These are phyloP conservation scores for Cerastis rubricosa DNA, from an alignment of 2,888 invertebrate species.

Conservation along the genomic window DNA sequence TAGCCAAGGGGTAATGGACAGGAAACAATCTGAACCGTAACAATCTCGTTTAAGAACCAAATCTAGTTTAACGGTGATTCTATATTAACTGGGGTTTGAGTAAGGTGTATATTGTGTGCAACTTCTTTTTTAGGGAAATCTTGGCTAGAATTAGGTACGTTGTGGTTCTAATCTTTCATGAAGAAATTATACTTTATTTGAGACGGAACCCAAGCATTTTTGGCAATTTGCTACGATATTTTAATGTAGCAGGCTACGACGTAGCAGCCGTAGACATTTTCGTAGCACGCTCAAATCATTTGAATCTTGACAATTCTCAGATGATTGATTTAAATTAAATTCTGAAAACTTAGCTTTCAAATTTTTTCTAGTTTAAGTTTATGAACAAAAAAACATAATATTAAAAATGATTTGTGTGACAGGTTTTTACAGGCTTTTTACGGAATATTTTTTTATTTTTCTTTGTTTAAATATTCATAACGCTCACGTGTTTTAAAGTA, in stretches of 20 bases:
- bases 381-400: neutral
- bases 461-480: neutral
- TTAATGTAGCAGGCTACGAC: constrained; percentile 15
- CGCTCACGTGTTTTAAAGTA: neutral
- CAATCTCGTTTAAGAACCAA: constrained; percentile 66
- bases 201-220: neutral
- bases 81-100: constrained; percentile 15
- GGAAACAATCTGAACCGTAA: constrained; percentile 75
- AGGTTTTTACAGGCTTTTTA: neutral
- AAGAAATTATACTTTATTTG: neutral
- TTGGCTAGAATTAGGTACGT: neutral
- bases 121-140: neutral
- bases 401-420: neutral
- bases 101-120: constrained; percentile 8
- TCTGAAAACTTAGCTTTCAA: neutral
- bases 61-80: constrained; percentile 59
- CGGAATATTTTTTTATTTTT: neutral
- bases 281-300: neutral
- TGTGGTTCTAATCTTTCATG: too few species aligned
- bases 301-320: neutral
- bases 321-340: neutral
- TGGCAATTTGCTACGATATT: constrained; percentile 1
- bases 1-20: constrained; percentile 80
- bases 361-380: neutral
- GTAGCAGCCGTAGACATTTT: constrained; percentile 25